A percentile compares a stretch with the other conserved stretches of the same genome.
phyloP scores from a whole-genome alignment of 2,797 vertebrate species.

The Gymnodraco acuticeps region DNA sequence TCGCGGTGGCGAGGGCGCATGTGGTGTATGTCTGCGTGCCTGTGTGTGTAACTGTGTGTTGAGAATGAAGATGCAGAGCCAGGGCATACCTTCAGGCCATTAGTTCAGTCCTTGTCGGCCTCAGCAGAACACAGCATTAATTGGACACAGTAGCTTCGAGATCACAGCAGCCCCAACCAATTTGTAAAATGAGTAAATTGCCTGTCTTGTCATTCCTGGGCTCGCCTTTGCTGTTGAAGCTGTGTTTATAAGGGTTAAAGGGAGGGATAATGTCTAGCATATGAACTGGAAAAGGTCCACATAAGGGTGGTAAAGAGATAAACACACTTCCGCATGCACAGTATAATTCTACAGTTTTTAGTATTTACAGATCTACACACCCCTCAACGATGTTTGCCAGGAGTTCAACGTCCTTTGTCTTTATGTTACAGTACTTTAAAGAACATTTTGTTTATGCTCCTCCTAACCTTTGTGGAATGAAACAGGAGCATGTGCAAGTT shows the following conservation, averaged over 20 bases:
- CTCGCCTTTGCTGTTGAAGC: constrained; percentile 45
- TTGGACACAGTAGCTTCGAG: constrained; percentile 69
- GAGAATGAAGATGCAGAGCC: constrained; percentile 58
- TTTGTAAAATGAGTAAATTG: constrained; percentile 75
- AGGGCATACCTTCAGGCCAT: constrained; percentile 70
- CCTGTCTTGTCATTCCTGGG: constrained; percentile 62
- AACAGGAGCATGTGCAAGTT: too few relatives aligned
- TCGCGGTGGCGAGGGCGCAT: constrained; percentile 63
- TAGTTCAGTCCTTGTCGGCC: constrained; percentile 54
- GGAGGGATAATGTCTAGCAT: constrained; percentile 59
- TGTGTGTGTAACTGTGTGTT: constrained; percentile 43
- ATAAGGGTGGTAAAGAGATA: constrained; percentile 16
- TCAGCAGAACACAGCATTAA: constrained; percentile 66
- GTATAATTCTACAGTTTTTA: neutral
- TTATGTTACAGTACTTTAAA: too few relatives aligned
- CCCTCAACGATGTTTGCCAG: too few relatives aligned
- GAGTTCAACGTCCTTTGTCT: too few relatives aligned
- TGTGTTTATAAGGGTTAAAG: constrained; percentile 54
- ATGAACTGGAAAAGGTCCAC: constrained; percentile 44
- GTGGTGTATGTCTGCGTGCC: constrained; percentile 62
- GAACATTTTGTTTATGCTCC: too few relatives aligned
- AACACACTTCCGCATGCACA: constrained; percentile 5
- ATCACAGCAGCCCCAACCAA: constrained; percentile 66
- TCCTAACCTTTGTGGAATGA: too few relatives aligned
- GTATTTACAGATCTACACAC: neutral